Evolutionary conservation across 2,797 vertebrate species (phyloP), one percentile per base, ranked within the genome.

Genomic region (Chelmon rostratus): DNA sequence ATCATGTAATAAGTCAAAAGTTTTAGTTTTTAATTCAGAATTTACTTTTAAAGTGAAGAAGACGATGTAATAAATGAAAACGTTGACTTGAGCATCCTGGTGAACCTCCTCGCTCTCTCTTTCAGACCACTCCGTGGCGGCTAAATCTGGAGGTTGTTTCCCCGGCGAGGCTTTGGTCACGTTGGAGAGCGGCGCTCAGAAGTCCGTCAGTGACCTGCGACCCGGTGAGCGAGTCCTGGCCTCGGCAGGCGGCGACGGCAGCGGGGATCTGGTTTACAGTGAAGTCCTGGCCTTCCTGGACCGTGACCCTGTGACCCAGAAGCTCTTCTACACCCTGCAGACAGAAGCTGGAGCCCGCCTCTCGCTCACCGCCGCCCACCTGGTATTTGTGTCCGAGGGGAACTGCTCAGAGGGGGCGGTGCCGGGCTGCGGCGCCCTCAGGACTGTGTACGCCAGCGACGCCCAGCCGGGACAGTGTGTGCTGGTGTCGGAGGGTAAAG

Each of bases 81-180:
- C n/a, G n/a, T n/a, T n/a, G n/a, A n/a, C n/a, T n/a, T n/a, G n/a
- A n/a, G n/a, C n/a, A n/a, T n/a, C n/a, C n/a, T n/a, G n/a, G n/a
- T n/a, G n/a, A n/a, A n/a, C n/a, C n/a, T n/a, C n/a, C n/a, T n/a
- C n/a, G n/a, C n/a, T 84, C 65, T 73, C 8, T 87, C 68, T 81
- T 68, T 58, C 96, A 99, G 98, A 99, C 75, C 97, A 98, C 89
- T 98, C 98, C 0, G 96, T 96, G 0, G 98, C 98, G 0, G 97
- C 97, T 31, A 99, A 97, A 90, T 97, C 98, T 0, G 98, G 98
- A 0, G 98, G 98, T 62, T 99, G 98, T 94, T 99, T 99, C 87
- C 98, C 97, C 0, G 96, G 95, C 15, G 81, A 87, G 79, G 96
- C 97, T 0, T 87, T 91, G 86, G 96, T 97, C 19, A 96, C 89